Evolutionary conservation across 2,797 vertebrate species (phyloP).

Genomic region (Anguilla marmorata): DNA sequence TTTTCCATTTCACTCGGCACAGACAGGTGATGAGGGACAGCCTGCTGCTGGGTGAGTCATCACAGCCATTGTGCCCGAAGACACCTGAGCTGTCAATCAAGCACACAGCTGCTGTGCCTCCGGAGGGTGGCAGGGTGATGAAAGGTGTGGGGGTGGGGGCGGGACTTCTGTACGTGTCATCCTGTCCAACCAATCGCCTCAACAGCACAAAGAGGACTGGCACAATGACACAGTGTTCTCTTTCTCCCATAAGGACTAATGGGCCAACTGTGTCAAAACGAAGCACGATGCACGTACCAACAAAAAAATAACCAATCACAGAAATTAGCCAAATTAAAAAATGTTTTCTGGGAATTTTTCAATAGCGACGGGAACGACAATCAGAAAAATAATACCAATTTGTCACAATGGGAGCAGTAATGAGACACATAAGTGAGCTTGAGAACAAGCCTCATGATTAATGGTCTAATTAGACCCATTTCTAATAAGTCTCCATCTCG

Average conservation of each 20-base stretch:
- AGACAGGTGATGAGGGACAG: background rate
- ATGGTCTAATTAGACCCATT: background rate
- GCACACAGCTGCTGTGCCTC: background rate
- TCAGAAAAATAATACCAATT: background rate
- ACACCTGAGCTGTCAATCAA: background rate
- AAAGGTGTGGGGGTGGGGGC: background rate
- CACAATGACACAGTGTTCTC: slow-evolving; percentile 1
- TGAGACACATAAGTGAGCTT: background rate
- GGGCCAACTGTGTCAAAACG: background rate
- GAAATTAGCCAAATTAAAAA: background rate
- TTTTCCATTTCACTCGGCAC: background rate
- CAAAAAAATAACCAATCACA: background rate
- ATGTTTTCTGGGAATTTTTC: background rate
- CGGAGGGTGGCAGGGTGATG: background rate
- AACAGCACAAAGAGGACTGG: background rate
- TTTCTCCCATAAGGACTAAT: background rate
- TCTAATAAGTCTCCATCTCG: background rate
- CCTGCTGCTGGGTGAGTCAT: background rate
- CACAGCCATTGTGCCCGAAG: background rate
- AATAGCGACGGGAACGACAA: background rate
- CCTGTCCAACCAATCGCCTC: background rate
- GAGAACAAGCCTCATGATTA: background rate
- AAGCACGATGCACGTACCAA: background rate
- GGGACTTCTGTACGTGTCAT: background rate
- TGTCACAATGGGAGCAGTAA: background rate